Evolutionary conservation across 35 echinoderm and acorn worm genomes (phyloP), one percentile per base, ranked within the genome.

Genomic region (Nesometra sesokonis): DNA sequence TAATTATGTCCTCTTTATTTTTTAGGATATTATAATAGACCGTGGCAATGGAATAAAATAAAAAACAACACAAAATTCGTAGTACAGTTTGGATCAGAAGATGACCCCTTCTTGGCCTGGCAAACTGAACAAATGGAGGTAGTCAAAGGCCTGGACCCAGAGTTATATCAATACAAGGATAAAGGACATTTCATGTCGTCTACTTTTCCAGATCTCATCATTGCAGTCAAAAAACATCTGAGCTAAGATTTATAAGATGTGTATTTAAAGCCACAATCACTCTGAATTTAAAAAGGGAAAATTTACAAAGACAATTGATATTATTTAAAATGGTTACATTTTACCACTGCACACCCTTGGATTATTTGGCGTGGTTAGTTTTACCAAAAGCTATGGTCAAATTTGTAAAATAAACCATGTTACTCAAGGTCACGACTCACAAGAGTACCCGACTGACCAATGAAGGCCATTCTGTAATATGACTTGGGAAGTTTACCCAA

Each of bases 51-150:
- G 81, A 9, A 83, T 4, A 83, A 83, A 35, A 39, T 83, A 29
- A 83, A 83, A 30, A 37, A 35, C 9, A 83, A 83, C 36, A 83
- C 81, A 35, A 83, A 37, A 39, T 83, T 35, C 17, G 38, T 83
- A 38, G 81, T 38, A 37, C 81, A 83, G 81, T 83, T 83, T 83
- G 81, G 81, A 30, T 83, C 81, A 0, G n/a, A 35, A 21, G 81
- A 83, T 39, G 81, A 83, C 36, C 81, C 81, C 11, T 83, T 83
- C 23, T 30, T 83, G 30, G 34, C 81, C 17, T 83, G 81, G 81
- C 4, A 81, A 15, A 67, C 7, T 17, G 81, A 83, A 39, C 81
- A 83, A 39, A 35, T 37, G 35, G 34, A 83, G 38, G 81, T 83
- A 13, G 81, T 30, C 3, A 39, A 83, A 30, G 2, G 30, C 1